A percentile compares a stretch with the other conserved stretches of the same genome.
Evolutionary conservation across 1,140 invertebrate genomes (phyloP).

Genomic region (Lycorma delicatula): DNA sequence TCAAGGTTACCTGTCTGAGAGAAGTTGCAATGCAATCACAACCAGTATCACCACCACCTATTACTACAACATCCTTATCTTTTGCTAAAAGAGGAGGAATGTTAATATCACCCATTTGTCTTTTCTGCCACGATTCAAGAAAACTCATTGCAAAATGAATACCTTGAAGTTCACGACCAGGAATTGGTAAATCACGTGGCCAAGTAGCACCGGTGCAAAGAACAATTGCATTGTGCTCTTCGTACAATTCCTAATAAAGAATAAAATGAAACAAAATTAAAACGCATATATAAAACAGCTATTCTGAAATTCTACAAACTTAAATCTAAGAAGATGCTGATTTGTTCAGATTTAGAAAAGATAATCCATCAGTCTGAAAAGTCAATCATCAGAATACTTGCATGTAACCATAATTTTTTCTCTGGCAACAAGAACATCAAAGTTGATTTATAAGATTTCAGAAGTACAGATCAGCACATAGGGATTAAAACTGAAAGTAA

Average conservation of each 20-base stretch:
- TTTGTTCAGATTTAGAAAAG: no score
- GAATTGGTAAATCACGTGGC: slow-evolving; percentile 83
- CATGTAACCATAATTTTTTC: no score
- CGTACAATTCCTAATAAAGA: slow-evolving; percentile 46
- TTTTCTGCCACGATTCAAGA: slow-evolving; percentile 94
- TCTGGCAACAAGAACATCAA: no score
- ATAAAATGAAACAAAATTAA: no score
- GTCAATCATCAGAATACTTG: no score
- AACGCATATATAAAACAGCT: no score
- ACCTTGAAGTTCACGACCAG: slow-evolving; percentile 76
- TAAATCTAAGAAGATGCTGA: no score
- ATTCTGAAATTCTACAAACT: no score
- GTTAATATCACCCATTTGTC: slow-evolving; percentile 67
- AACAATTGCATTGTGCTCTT: slow-evolving; percentile 79
- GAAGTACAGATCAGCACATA: no score
- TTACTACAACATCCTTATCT: slow-evolving; percentile 92
- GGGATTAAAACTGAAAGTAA: no score
- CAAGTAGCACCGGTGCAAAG: slow-evolving; percentile 91
- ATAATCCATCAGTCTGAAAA: no score
- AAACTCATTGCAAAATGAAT: slow-evolving; percentile 98
- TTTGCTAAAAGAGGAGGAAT: slow-evolving; percentile 64
- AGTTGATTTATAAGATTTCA: no score
- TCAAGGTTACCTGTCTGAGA: slow-evolving; percentile 63
- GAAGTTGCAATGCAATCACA: slow-evolving; percentile 99
- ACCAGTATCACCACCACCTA: slow-evolving; percentile 98